Evolutionary conservation across 1,140 invertebrate genomes (phyloP).

Genomic region (Colletes latitarsis): DNA sequence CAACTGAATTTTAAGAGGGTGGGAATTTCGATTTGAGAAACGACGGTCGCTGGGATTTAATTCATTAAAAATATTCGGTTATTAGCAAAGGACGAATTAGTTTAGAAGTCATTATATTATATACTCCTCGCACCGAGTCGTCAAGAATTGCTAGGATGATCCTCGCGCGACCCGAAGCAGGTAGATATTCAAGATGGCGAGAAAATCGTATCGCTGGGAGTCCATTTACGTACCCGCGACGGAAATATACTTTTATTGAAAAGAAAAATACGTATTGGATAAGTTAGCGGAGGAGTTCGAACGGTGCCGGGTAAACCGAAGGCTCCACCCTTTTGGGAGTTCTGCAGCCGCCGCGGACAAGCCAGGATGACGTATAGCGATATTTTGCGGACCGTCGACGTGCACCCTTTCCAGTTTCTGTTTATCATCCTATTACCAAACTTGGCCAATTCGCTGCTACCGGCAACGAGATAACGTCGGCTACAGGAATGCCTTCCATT

Average conservation of each 20-base stretch:
- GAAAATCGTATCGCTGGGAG: slow-evolving; percentile 7
- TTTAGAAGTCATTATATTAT: too few relatives aligned
- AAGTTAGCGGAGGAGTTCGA: slow-evolving; percentile 31
- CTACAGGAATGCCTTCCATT: slow-evolving; percentile 6
- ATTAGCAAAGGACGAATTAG: too few relatives aligned
- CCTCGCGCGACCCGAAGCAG: too few relatives aligned
- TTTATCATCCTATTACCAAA: slow-evolving; percentile 54
- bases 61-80: too few relatives aligned
- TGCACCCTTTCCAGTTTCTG: slow-evolving; percentile 32
- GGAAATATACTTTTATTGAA: slow-evolving; percentile 28
- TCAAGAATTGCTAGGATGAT: too few relatives aligned
- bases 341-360: slow-evolving; percentile 3
- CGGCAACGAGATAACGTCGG: slow-evolving; percentile 13
- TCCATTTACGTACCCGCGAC: slow-evolving; percentile 14
- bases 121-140: too few relatives aligned
- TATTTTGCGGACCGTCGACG: slow-evolving; percentile 35
- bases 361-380: slow-evolving; percentile 37
- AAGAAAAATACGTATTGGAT: slow-evolving; percentile 44
- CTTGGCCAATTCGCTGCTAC: slow-evolving; percentile 43
- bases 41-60: too few relatives aligned
- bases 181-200: background rate
- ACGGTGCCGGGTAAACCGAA: slow-evolving; percentile 17
- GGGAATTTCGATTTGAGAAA: too few relatives aligned
- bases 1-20: too few relatives aligned
- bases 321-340: slow-evolving; percentile 28